Evolutionary conservation across 1,140 invertebrate species (phyloP).

Genomic region (Acyrthosiphon pisum): DNA sequence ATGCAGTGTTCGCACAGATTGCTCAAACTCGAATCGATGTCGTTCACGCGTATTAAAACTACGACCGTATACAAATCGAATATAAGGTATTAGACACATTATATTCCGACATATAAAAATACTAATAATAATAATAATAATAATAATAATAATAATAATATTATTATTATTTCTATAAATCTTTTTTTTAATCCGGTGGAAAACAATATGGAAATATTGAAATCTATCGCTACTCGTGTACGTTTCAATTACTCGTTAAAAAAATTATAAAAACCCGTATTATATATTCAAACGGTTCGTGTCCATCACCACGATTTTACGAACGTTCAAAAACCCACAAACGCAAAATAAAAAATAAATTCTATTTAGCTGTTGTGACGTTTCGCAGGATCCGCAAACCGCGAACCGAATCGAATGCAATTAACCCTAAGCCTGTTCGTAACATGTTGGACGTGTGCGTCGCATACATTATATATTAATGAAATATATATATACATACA

Average conservation of each 20-base stretch:
- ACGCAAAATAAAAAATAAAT: constrained; percentile 7
- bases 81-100: not conserved
- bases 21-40: not conserved
- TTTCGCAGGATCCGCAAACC: not conserved
- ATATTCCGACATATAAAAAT: not conserved
- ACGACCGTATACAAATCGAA: not conserved
- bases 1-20: not conserved
- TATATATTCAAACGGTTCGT: not conserved
- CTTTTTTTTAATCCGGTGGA: not conserved
- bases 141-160: not conserved
- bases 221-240: not conserved
- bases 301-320: not conserved
- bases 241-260: not conserved
- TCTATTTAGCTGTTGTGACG: constrained; percentile 3
- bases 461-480: constrained; percentile 20
- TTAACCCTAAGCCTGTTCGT: constrained; percentile 23
- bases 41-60: not conserved
- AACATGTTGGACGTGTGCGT: constrained; percentile 4
- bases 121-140: not conserved
- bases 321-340: not conserved
- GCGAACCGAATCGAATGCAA: constrained; percentile 15
- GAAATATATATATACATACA: not conserved
- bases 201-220: not conserved
- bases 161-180: not conserved
- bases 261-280: not conserved